Base-by-base conservation (phyloP, 2,113 vertebrate species). In the Chloebia gouldiae region DNA sequence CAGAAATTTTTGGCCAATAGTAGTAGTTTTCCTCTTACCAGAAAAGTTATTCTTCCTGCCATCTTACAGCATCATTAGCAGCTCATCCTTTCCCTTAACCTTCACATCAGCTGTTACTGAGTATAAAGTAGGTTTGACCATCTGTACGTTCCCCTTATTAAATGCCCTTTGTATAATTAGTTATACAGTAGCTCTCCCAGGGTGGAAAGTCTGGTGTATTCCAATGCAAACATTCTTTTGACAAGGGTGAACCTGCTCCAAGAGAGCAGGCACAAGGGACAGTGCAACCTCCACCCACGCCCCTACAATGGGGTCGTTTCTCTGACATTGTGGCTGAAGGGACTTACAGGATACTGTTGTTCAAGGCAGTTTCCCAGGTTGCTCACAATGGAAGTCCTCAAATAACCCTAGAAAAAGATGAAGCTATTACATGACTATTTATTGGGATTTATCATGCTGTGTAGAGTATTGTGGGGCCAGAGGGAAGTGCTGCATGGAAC, bases 271-370 rank as follows among this genome's bases (percentile, higher is more conserved):
- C 61, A 59, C 2, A 6, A 65, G 42, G 30, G 19, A 40, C 2
- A 3, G 21, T 44, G 12, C 22, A 49, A 11, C n/a, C 35, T 82
- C 84, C 35, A 47, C 33, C 51, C 25, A 0, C 1, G 3, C 65
- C 19, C 14, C 24, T 73, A 9, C n/a, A 51, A 3, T 0, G 0
- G 23, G 31, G 18, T 64, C 0, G 1, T 81, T 81, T 71, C 69
- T 47, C 40, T 72, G 31, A 39, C 1, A 0, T 31, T 54, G 11
- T 33, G 21, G 27, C 71, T 49, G 54, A 66, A 63, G 23, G 23
- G 11, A 53, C 31, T 44, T 70, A 25, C 0, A 81, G 54, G 27
- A 31, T 31, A 20, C 17, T 2, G 2, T 22, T 81, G 8, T 65
- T 57, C 4, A 14, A 81, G 76, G 22, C 17, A 8, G 5, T 85